These are phyloP conservation scores for Sphenopsis melanotis DNA, from an alignment of 2,797 vertebrate genomes.

Conservation along the genomic window DNA sequence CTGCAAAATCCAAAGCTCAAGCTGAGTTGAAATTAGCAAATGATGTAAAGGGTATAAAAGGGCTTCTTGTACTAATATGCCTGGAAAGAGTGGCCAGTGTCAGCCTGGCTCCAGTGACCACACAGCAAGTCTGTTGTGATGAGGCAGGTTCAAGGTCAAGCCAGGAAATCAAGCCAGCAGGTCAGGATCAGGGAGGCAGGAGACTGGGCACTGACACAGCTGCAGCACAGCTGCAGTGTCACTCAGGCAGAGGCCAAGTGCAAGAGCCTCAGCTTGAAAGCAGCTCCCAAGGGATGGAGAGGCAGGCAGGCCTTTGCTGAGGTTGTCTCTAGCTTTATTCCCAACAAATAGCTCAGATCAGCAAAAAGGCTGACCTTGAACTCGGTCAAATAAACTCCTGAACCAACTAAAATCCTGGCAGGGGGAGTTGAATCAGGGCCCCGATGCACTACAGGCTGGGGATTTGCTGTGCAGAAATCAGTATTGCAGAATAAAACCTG, in stretches of 20 bases:
- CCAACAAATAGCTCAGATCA: not conserved
- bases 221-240: not conserved
- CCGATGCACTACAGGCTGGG: not conserved
- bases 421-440: not conserved
- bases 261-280: not conserved
- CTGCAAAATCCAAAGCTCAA: not conserved
- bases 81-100: not conserved
- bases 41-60: not conserved
- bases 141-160: not conserved
- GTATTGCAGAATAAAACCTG: not conserved
- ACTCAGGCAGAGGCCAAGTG: not conserved
- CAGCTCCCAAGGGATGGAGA: not conserved
- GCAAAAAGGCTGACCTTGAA: slow-evolving; percentile 15
- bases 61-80: not conserved
- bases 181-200: not conserved
- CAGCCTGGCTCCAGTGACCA: not conserved
- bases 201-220: not conserved
- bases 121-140: not conserved
- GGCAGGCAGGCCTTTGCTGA: not conserved
- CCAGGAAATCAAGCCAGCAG: not conserved
- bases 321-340: not conserved
- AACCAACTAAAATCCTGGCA: not conserved
- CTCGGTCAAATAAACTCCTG: not conserved
- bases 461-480: not conserved
- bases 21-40: not conserved